phyloP scores from a whole-genome alignment of 2,797 vertebrate species.

The Pyrocephalus nanus region DNA sequence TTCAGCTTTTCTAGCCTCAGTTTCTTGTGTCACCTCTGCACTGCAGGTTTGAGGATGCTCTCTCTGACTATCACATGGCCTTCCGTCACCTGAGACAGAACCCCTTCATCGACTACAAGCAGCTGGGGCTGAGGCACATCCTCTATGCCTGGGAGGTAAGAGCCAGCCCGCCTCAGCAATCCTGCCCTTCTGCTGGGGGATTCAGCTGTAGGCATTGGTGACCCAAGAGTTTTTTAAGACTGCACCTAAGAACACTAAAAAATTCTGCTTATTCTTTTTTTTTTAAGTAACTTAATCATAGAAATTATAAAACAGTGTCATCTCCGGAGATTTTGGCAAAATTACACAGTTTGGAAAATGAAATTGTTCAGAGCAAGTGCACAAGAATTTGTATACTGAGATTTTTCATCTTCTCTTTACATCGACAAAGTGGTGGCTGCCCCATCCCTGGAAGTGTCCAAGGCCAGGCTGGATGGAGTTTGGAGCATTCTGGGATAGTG shows the following conservation, averaged over 20 bases:
- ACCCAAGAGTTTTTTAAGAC: background rate
- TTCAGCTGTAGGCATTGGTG: background rate
- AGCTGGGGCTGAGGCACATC: conserved; percentile 87
- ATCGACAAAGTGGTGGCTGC: background rate
- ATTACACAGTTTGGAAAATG: background rate
- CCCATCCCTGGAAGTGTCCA: background rate
- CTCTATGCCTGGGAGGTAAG: conserved; percentile 90
- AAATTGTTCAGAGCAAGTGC: background rate
- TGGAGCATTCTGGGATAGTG: background rate
- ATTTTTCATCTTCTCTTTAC: background rate
- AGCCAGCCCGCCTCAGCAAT: background rate
- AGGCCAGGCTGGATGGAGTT: background rate
- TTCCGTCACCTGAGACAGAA: conserved; percentile 85
- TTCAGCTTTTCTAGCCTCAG: background rate
- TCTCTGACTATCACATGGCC: conserved; percentile 83
- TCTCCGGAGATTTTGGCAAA: background rate
- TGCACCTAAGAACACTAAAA: background rate
- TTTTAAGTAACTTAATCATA: background rate
- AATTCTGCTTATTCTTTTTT: background rate
- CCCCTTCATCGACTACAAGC: conserved; percentile 87
- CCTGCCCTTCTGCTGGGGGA: background rate
- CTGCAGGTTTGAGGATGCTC: conserved; percentile 84
- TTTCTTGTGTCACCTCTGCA: background rate
- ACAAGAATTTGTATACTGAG: background rate
- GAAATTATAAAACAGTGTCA: background rate